These are phyloP conservation scores for Prunella fulvescens DNA, from an alignment of 2,113 vertebrate species.

Conservation along the genomic window DNA sequence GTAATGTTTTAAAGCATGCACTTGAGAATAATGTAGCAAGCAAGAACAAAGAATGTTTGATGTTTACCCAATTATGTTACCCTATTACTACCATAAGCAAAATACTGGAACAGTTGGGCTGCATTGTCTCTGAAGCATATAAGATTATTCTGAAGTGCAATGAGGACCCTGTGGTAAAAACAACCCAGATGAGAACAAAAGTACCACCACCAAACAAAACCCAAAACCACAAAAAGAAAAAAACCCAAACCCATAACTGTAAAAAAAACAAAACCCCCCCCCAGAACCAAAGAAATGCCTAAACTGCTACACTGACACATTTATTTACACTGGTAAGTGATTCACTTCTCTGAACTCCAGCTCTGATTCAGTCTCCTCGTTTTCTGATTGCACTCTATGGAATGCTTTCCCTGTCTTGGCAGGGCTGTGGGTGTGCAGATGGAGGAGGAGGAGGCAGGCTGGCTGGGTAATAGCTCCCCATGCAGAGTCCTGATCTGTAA, in stretches of 20 bases:
- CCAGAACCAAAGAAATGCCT: neutral
- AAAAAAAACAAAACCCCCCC: neutral
- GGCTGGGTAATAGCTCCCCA: neutral
- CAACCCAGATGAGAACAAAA: neutral
- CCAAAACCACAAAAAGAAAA: neutral
- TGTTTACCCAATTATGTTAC: neutral
- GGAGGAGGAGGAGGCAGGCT: neutral
- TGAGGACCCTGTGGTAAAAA: neutral
- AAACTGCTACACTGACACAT: neutral
- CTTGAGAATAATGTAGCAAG: neutral
- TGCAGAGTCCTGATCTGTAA: neutral
- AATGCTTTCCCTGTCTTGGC: neutral
- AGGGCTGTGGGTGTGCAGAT: neutral
- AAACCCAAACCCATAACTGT: neutral
- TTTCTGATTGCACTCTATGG: neutral
- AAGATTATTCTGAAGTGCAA: neutral
- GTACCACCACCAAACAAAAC: neutral
- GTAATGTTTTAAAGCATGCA: neutral
- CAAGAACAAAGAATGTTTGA: neutral
- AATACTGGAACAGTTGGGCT: neutral
- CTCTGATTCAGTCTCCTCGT: neutral
- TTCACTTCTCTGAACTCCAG: neutral
- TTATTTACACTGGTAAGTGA: neutral
- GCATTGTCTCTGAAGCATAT: neutral
- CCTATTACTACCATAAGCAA: neutral